Base-by-base conservation (phyloP, 2,113 vertebrate genomes). In the Siniperca chuatsi region DNA sequence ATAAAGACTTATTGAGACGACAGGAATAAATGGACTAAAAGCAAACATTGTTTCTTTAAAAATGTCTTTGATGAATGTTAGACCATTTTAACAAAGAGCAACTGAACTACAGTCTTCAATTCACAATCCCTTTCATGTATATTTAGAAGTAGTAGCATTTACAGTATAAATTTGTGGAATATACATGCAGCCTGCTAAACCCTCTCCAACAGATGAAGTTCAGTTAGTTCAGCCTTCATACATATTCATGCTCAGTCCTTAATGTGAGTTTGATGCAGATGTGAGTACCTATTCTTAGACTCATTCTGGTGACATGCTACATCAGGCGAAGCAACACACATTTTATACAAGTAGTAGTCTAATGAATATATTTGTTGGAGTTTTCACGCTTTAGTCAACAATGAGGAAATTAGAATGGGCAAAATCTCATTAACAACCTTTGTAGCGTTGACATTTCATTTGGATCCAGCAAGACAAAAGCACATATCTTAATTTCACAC, bases 351-450 rank as follows among this genome's bases (percentile, higher is more conserved):
- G 11, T n/a, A 60, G 8, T 35, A 11, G 60, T 81, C 35, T 76
- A 88, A 83, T 83, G 46, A 79, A 79, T 69, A 42, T 73, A 62
- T 78, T 76, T 81, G 55, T 58, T 79, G 11, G 48, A 72, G 55
- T 76, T 84, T 88, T 90, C 76, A 88, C 87, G 79, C 85, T 80
- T 81, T 61, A 68, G 75, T 79, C 82, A 86, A 89, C 85, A 90
- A 81, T 68, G 83, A 82, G 87, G 82, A 85, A 89, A 90, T 92
- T 67, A 82, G 69, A 84, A 57, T 29, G 74, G 52, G 68, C 10
- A 55, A 82, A 91, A 93, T 91, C 85, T 89, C 83, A 90, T 91
- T 86, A 89, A 78, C 66, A 81, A 79, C 54, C 71, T 89, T 84
- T 85, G 75, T 50, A 35, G 55, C 67, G 61, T 68, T 91, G 89